A percentile compares a stretch with the other conserved stretches of the same genome.
Conservation (phyloP, 2,113 vertebrate genomes). For the Rhynchopsitta pachyrhyncha region DNA sequence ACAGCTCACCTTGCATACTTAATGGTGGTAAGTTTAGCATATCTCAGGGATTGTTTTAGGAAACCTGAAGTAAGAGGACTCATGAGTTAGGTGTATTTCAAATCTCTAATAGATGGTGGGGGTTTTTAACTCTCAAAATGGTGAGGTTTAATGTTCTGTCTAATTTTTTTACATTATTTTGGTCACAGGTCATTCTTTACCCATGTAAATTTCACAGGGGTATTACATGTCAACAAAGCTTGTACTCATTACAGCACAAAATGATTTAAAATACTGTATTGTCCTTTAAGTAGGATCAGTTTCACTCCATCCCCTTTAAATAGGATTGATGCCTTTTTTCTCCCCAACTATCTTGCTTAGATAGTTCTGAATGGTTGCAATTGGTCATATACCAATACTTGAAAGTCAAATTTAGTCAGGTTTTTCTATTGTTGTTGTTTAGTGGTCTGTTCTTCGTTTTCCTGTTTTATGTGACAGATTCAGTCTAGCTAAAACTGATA, state of each 20-base stretch:
- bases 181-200: not conserved
- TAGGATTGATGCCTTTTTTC: not conserved
- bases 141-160: not conserved
- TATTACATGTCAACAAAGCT: not conserved
- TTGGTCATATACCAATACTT: not conserved
- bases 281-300: not conserved
- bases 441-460: not conserved
- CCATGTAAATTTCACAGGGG: rapidly evolving
- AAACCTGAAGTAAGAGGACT: not conserved
- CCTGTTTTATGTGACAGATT: not conserved
- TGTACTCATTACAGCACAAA: not conserved
- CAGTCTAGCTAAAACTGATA: not conserved
- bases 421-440: not conserved
- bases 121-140: not conserved
- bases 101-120: not conserved
- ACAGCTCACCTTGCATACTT: not conserved
- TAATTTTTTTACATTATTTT: not conserved
- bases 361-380: not conserved
- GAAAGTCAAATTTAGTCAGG: not conserved
- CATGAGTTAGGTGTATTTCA: rapidly evolving
- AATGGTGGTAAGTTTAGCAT: not conserved
- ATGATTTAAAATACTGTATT: not conserved
- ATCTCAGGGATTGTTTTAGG: not conserved
- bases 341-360: not conserved
- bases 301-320: not conserved